These are phyloP conservation scores for Girardinus metallicus DNA, from an alignment of 2,797 vertebrate genomes.

Conservation along the genomic window DNA sequence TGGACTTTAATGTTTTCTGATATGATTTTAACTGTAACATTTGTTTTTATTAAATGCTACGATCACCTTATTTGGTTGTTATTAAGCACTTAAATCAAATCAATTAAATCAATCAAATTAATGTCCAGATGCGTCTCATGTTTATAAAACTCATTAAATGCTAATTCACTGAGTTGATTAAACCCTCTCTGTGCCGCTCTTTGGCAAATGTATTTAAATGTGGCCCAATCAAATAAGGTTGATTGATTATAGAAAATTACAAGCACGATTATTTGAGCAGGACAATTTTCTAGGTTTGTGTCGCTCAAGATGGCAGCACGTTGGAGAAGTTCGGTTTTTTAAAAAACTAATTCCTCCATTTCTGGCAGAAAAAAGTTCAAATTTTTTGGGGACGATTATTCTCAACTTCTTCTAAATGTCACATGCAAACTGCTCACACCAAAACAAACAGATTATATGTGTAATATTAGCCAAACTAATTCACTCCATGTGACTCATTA, in stretches of 20 bases:
- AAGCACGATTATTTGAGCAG: not conserved
- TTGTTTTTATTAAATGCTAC: not conserved
- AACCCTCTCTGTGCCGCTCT: not conserved
- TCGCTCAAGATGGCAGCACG: not conserved
- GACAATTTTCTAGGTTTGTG: not conserved
- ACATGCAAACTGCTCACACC: not conserved
- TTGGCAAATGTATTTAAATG: not conserved
- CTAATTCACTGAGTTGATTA: not conserved
- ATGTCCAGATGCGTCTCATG: not conserved
- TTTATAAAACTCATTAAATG: constrained; percentile 11
- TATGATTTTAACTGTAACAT: not conserved
- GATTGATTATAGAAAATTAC: not conserved
- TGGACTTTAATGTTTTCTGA: not conserved
- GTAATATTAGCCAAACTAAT: not conserved
- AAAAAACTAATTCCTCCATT: not conserved
- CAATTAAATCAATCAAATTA: not conserved
- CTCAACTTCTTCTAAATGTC: not conserved
- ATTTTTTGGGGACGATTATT: not conserved
- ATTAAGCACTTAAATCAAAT: not conserved
- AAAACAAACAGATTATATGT: not conserved
- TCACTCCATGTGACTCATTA: not conserved
- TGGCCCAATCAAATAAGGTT: not conserved
- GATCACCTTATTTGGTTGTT: not conserved
- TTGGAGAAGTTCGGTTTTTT: not conserved
- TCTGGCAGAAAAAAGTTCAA: not conserved